Conservation (phyloP, 2,113 vertebrate genomes). For the Anhinga anhinga region DNA sequence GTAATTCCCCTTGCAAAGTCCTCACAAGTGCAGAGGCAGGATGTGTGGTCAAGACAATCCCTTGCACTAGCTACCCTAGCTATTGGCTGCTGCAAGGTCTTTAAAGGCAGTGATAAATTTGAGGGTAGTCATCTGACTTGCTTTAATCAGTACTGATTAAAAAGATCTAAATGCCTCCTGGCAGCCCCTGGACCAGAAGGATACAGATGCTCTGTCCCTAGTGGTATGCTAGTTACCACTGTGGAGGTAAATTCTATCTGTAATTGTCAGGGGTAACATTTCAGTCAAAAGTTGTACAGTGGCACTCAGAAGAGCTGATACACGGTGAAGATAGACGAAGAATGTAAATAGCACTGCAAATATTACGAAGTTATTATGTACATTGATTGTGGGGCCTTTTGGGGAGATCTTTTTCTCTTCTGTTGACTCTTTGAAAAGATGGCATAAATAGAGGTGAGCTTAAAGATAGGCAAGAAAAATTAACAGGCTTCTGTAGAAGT, state of each 20-base stretch:
- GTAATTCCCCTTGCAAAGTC: constrained; percentile 45
- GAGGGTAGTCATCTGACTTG: constrained; percentile 11
- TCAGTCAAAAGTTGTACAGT: not conserved
- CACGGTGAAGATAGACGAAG: not conserved
- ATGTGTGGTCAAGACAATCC: not conserved
- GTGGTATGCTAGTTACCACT: not conserved
- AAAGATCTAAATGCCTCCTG: constrained; percentile 47
- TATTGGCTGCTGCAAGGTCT: not conserved
- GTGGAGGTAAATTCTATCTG: constrained; percentile 25
- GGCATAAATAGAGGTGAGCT: not conserved
- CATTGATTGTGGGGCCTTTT: not conserved
- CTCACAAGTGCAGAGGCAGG: not conserved
- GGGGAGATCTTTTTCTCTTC: not conserved
- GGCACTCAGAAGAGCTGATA: not conserved
- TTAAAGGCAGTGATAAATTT: constrained; percentile 38
- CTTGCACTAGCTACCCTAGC: not conserved
- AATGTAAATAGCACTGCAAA: constrained; percentile 1
- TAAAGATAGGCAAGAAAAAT: not conserved
- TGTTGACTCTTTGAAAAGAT: not conserved
- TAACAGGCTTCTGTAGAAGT: not conserved
- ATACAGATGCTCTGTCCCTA: constrained; percentile 22
- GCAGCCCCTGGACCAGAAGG: not conserved
- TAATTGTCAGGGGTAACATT: constrained; percentile 8
- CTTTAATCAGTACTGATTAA: constrained; percentile 54
- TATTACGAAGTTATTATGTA: not conserved